Conservation (phyloP, 2,797 vertebrate species). For the Hippoglossus hippoglossus region DNA sequence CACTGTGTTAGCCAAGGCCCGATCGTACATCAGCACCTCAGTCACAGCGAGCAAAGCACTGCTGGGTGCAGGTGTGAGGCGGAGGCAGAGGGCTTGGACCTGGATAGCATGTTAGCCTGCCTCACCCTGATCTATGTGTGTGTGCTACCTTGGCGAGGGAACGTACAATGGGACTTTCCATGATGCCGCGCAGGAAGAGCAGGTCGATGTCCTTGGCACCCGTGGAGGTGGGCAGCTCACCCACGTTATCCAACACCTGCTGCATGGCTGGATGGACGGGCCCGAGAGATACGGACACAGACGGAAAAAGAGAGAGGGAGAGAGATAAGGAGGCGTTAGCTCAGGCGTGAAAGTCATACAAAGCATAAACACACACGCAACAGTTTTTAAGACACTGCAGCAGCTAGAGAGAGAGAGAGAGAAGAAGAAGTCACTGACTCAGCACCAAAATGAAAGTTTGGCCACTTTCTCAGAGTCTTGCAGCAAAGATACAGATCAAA, state of each 20-base stretch:
- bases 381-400: background rate
- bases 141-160: conserved; percentile 89
- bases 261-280: conserved; percentile 89
- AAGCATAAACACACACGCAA: conserved; percentile 29
- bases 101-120: no score
- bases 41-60: conserved; percentile 35
- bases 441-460: background rate
- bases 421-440: background rate
- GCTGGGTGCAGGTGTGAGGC: conserved; percentile 8
- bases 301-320: conserved; percentile 7
- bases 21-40: conserved; percentile 38
- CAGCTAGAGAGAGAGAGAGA: background rate
- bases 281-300: background rate
- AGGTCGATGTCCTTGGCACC: conserved; percentile 98
- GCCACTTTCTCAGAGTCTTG: background rate
- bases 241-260: conserved; percentile 93
- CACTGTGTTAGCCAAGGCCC: conserved; percentile 47
- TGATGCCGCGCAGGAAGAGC: conserved; percentile 97
- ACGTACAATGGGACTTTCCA: conserved; percentile 97
- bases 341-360: conserved; percentile 43
- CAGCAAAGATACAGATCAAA: background rate
- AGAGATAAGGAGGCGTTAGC: conserved; percentile 34
- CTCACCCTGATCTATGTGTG: conserved; percentile 28
- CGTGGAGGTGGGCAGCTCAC: conserved; percentile 87
- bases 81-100: no score